phyloP scores from a whole-genome alignment of 1,140 invertebrate species.

The Nasonia longicornis region DNA sequence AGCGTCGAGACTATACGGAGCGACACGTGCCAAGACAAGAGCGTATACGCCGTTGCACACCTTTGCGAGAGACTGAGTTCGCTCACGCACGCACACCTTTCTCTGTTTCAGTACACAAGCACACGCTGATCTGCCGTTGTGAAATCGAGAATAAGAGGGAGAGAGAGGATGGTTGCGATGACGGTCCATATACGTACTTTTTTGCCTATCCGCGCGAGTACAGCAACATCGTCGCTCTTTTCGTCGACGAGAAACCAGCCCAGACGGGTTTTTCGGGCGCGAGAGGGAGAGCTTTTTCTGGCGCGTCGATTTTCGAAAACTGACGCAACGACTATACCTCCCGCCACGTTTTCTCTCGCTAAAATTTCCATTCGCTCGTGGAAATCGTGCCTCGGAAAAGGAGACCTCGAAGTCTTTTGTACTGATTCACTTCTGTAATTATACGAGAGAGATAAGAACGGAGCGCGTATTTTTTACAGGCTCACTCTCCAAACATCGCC shows the following conservation, averaged over 20 bases:
- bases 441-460: not conserved
- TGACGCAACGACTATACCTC: too few species aligned
- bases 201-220: not conserved
- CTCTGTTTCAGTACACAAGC: not conserved
- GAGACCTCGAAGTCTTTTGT: not conserved
- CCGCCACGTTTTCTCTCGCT: too few species aligned
- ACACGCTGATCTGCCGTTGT: not conserved
- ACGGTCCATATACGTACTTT: not conserved
- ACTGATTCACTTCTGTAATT: not conserved
- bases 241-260: too few species aligned
- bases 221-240: too few species aligned
- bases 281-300: too few species aligned
- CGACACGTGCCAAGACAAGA: not conserved
- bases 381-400: too few species aligned
- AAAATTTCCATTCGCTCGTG: too few species aligned
- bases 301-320: too few species aligned
- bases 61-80: not conserved
- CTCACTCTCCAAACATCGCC: not conserved
- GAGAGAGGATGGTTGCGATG: not conserved
- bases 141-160: not conserved
- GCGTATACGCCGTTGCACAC: not conserved
- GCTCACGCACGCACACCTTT: not conserved
- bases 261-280: too few species aligned
- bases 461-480: not conserved
- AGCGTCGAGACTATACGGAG: not conserved